Percentiles rank a stretch among this genome's conserved stretches.
Conservation (phyloP, 2,113 vertebrate species). For the Pandion haliaetus region DNA sequence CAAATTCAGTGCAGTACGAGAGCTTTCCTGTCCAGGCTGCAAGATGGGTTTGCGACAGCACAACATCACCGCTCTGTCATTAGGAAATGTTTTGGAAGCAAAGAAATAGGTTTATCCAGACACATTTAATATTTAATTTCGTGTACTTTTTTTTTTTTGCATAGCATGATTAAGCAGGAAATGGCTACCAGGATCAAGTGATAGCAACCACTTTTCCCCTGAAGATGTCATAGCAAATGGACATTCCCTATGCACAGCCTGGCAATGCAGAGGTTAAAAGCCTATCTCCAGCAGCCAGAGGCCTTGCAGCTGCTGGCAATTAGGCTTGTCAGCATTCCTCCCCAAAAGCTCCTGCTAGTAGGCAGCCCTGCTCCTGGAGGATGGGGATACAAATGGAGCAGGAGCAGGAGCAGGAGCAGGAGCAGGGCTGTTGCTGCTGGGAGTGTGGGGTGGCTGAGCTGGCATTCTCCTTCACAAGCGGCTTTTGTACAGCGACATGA, state of each 20-base stretch:
- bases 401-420: background rate
- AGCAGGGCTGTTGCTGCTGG: background rate
- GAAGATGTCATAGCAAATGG: background rate
- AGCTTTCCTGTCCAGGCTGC: background rate
- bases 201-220: background rate
- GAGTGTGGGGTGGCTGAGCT: background rate
- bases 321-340: background rate
- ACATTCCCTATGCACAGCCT: background rate
- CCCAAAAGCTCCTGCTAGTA: background rate
- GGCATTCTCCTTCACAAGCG: fast-evolving
- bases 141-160: background rate
- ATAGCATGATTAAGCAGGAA: background rate
- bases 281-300: background rate
- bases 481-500: background rate
- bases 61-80: background rate
- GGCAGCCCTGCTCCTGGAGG: background rate
- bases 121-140: background rate
- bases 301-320: slow-evolving; percentile 8
- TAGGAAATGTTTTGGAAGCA: background rate
- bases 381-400: background rate
- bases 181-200: background rate
- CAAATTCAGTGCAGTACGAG: background rate
- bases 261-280: background rate
- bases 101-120: background rate
- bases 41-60: background rate